A percentile compares a stretch with the other conserved stretches of the same genome.
phyloP scores from a whole-genome alignment of 64 coral and sea anemone species.

The Hydrozoanthus tunicans region DNA sequence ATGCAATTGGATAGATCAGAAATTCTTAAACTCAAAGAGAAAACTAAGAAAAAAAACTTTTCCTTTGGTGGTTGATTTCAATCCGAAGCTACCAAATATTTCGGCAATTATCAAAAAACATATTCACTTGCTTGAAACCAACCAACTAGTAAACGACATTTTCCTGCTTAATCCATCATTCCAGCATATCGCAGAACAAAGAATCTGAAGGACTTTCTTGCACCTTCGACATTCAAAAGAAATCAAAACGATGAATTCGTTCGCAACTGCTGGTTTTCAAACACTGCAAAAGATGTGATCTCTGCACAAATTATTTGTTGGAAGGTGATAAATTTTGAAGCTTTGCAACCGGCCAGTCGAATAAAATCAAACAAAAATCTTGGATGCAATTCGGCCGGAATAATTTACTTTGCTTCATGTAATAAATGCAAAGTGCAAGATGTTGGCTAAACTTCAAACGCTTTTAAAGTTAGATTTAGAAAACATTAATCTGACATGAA shows the following conservation, averaged over 20 bases:
- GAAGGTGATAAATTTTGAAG: slow-evolving; percentile 26
- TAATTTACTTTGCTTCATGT: slow-evolving; percentile 8
- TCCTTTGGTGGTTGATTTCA: neutral
- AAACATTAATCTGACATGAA: slow-evolving; percentile 18
- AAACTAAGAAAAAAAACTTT: too few relatives aligned
- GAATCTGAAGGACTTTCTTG: neutral
- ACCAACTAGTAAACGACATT: slow-evolving; percentile 8
- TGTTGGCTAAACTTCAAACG: slow-evolving; percentile 21
- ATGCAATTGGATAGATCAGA: neutral
- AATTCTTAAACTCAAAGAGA: neutral
- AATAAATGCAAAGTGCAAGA: slow-evolving; percentile 7
- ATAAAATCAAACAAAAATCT: slow-evolving; percentile 40
- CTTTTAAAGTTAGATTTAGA: slow-evolving; percentile 31
- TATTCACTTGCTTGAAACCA: slow-evolving; percentile 37
- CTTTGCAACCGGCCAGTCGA: slow-evolving; percentile 8
- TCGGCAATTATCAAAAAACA: slow-evolving; percentile 29
- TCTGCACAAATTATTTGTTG: slow-evolving; percentile 34
- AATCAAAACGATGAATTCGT: slow-evolving; percentile 23
- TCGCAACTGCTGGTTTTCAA: slow-evolving; percentile 7
- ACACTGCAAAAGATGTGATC: slow-evolving; percentile 26
- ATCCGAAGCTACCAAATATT: slow-evolving; percentile 1
- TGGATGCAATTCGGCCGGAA: slow-evolving; percentile 21
- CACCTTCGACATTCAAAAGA: slow-evolving; percentile 42
- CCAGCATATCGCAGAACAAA: slow-evolving; percentile 40
- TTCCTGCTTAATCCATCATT: slow-evolving; percentile 38